A percentile compares a stretch with the other conserved stretches of the same genome.
phyloP scores from a whole-genome alignment of 2,113 vertebrate genomes.

The Echinops telfairi region DNA sequence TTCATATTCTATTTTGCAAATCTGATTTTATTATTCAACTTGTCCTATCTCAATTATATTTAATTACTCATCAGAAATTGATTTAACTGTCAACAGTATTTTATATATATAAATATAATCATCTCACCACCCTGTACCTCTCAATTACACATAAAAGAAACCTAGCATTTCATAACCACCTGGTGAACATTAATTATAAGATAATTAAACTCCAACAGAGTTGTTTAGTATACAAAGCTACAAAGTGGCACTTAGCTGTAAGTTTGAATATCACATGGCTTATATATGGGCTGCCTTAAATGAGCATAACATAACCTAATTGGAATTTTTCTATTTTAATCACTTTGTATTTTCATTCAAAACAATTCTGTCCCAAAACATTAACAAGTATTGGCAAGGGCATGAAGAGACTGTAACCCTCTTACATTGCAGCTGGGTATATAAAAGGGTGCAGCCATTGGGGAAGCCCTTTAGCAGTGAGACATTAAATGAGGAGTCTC shows the following conservation, averaged over 20 bases:
- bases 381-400: constrained; percentile 47
- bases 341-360: constrained; percentile 78
- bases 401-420: not conserved
- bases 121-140: constrained; percentile 53
- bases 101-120: constrained; percentile 59
- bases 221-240: constrained; percentile 79
- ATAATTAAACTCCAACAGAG: constrained; percentile 61
- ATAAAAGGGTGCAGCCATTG: not conserved
- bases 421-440: not conserved
- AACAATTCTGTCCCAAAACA: constrained; percentile 65
- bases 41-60: constrained; percentile 76
- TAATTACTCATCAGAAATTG: constrained; percentile 73
- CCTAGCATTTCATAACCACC: constrained; percentile 67
- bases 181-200: constrained; percentile 73
- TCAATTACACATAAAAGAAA: constrained; percentile 74
- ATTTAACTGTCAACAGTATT: constrained; percentile 68
- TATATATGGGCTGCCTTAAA: not conserved
- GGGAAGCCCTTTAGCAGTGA: constrained; percentile 7
- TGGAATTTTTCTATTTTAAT: constrained; percentile 75
- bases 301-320: constrained; percentile 52
- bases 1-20: constrained; percentile 2
- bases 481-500: not conserved
- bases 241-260: constrained; percentile 57
- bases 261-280: constrained; percentile 21
- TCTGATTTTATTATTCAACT: constrained; percentile 70